Evolutionary conservation across 2,113 vertebrate species (phyloP).

Genomic region (Pogona vitticeps): DNA sequence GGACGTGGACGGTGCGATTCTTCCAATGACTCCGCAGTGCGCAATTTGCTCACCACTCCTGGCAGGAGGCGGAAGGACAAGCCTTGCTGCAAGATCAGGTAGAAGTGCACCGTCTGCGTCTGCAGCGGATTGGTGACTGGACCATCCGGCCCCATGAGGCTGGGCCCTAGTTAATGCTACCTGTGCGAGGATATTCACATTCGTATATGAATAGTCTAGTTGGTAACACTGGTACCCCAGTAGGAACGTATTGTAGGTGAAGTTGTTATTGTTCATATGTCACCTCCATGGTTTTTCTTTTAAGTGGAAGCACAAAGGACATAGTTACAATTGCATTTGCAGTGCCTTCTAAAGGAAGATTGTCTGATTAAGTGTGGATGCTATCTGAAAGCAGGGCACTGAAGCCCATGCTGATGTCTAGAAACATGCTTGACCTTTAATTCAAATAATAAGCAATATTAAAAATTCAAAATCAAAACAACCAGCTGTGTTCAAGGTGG

Average conservation of each 20-base stretch:
- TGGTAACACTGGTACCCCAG: too few relatives aligned
- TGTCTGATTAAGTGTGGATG: not conserved
- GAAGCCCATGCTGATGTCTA: not conserved
- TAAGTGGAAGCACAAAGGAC: not conserved
- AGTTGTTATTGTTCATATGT: not conserved
- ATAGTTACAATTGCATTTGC: not conserved
- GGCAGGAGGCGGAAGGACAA: too few relatives aligned
- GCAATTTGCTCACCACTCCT: too few relatives aligned
- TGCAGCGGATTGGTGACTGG: too few relatives aligned
- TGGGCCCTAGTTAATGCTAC: too few relatives aligned
- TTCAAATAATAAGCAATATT: conserved; percentile 4
- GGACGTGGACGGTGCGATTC: too few relatives aligned
- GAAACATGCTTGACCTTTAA: conserved; percentile 23
- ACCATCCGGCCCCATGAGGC: too few relatives aligned
- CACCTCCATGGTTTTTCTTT: not conserved
- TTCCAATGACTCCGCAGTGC: too few relatives aligned
- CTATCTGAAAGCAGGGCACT: not conserved
- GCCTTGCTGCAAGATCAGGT: too few relatives aligned
- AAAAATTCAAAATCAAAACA: conserved; percentile 38
- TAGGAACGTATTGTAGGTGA: not conserved
- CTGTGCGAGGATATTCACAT: too few relatives aligned
- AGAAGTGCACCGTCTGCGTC: too few relatives aligned
- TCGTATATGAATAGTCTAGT: too few relatives aligned
- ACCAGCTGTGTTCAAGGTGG: not conserved
- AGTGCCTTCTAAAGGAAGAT: conserved; percentile 3